Evolutionary conservation across 2,113 vertebrate genomes (phyloP).

Genomic region (Cheirogaleus medius): DNA sequence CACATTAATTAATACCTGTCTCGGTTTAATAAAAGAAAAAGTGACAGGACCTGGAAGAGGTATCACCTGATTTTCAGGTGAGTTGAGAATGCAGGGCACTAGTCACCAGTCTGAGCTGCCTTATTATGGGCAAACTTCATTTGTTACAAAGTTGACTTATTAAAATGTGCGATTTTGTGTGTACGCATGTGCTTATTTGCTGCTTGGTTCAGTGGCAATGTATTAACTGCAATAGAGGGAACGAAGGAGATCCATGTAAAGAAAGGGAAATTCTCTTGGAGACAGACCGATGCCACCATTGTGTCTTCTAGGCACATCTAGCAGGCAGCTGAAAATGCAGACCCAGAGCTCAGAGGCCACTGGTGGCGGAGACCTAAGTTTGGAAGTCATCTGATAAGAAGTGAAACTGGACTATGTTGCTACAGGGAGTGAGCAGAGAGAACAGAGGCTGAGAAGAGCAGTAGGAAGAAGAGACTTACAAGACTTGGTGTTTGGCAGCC

Average conservation of each 20-base stretch:
- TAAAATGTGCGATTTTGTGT: neutral
- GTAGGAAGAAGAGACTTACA: neutral
- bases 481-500: fast-evolving
- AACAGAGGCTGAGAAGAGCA: neutral
- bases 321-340: neutral
- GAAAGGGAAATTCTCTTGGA: neutral
- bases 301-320: neutral
- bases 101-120: neutral
- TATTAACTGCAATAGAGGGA: neutral
- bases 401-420: fast-evolving
- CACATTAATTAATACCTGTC: constrained; percentile 16
- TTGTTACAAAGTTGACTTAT: neutral
- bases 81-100: neutral
- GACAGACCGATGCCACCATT: neutral
- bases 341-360: neutral
- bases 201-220: neutral
- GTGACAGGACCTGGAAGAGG: neutral
- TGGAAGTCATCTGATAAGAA: neutral
- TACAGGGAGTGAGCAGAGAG: neutral
- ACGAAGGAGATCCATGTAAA: neutral
- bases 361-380: neutral
- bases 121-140: neutral
- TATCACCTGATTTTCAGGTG: neutral
- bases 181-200: neutral
- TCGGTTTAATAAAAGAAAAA: neutral